Percentiles rank a stretch among this genome's conserved stretches.
phyloP scores from a whole-genome alignment of 1,140 invertebrate species.

The Aleiodes sp. region DNA sequence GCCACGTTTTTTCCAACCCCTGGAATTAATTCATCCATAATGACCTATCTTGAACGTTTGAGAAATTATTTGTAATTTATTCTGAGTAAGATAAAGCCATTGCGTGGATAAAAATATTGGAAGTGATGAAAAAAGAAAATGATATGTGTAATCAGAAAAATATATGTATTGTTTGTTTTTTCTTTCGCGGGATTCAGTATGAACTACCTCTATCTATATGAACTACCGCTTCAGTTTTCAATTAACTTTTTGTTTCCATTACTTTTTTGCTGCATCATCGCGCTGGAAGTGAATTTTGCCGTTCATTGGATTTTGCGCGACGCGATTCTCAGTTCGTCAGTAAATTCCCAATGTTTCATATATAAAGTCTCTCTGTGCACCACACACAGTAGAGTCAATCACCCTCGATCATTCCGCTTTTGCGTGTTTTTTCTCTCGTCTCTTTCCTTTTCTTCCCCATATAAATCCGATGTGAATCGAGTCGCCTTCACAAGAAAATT shows the following conservation, averaged over 20 bases:
- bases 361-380: background rate
- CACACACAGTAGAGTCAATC: background rate
- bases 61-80: background rate
- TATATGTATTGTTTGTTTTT: too few species aligned
- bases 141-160: too few species aligned
- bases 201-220: too few species aligned
- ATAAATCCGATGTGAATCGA: background rate
- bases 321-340: background rate
- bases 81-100: too few species aligned
- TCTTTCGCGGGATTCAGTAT: too few species aligned
- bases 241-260: constrained; percentile 28
- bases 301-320: constrained; percentile 1
- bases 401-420: background rate
- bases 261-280: constrained; percentile 19
- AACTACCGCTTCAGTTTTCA: constrained; percentile 26
- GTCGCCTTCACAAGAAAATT: background rate
- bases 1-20: background rate
- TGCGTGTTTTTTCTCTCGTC: constrained; percentile 8
- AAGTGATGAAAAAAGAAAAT: too few species aligned
- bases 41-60: background rate
- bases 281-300: background rate
- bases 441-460: background rate
- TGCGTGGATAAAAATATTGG: too few species aligned
- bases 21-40: constrained; percentile 1
- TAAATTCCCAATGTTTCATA: background rate